phyloP scores from a whole-genome alignment of 2,888 invertebrate genomes.

The Acrobasis suavella region DNA sequence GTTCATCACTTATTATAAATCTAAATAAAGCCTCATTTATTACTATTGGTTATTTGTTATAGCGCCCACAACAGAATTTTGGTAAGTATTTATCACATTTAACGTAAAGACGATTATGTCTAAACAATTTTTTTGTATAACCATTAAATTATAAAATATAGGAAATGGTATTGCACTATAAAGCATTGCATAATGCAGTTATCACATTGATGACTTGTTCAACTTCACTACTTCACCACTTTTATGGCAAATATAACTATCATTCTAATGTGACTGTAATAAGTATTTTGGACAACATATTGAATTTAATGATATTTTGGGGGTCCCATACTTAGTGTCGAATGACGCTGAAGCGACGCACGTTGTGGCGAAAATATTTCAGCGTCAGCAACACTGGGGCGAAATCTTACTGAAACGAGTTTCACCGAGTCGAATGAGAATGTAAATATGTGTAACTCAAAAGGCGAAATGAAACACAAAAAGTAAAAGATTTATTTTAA shows the following conservation, averaged over 20 bases:
- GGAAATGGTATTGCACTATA: conserved; percentile 21
- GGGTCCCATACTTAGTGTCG: too few species aligned
- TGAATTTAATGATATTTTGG: neutral
- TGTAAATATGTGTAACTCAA: too few species aligned
- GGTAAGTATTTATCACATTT: conserved; percentile 8
- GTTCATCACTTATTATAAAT: too few species aligned
- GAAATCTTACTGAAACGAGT: too few species aligned
- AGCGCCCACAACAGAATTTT: neutral
- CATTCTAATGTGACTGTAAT: conserved; percentile 16
- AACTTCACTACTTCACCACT: conserved; percentile 32
- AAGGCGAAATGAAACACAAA: too few species aligned
- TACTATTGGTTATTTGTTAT: neutral
- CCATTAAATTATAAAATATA: conserved; percentile 2
- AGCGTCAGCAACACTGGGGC: too few species aligned
- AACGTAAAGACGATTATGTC: neutral
- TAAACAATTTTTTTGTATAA: conserved; percentile 7
- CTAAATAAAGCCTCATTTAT: too few species aligned
- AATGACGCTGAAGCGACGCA: too few species aligned
- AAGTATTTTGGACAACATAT: neutral
- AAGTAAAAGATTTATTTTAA: too few species aligned
- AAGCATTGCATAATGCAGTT: conserved; percentile 31
- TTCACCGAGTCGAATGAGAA: too few species aligned
- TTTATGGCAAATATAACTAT: conserved; percentile 41
- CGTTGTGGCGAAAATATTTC: too few species aligned
- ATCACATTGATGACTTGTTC: conserved; percentile 46